A percentile compares a stretch with the other conserved stretches of the same genome.
Conservation (phyloP, 2,797 vertebrate genomes). For the Brachymystax lenok region DNA sequence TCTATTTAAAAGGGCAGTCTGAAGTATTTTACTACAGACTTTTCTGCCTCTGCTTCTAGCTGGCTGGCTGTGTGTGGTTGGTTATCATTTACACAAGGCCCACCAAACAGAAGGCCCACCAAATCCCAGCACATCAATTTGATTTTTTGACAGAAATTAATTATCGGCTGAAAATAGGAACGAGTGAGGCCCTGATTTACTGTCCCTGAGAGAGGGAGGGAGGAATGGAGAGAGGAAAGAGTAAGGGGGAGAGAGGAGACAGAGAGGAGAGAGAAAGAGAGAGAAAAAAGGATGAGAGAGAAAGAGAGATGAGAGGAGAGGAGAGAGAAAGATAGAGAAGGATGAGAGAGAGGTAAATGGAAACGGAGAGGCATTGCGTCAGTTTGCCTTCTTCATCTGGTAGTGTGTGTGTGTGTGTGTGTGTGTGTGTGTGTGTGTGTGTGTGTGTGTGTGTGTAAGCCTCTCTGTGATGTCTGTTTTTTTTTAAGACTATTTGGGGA, state of each 20-base stretch:
- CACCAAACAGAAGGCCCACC: slow-evolving; percentile 24
- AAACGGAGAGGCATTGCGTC: neutral
- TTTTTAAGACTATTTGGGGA: neutral
- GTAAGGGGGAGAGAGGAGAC: neutral
- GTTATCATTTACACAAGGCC: slow-evolving; percentile 25
- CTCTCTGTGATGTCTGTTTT: neutral
- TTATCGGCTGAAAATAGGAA: slow-evolving; percentile 58
- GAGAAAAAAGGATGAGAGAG: no score
- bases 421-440: no score
- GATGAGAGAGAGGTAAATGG: neutral
- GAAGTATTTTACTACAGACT: slow-evolving; percentile 54
- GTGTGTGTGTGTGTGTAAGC: neutral
- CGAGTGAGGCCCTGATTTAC: slow-evolving; percentile 43
- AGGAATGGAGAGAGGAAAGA: neutral
- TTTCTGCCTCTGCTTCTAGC: slow-evolving; percentile 27
- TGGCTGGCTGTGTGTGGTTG: slow-evolving; percentile 6
- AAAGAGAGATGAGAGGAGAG: neutral
- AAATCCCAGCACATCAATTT: slow-evolving; percentile 53
- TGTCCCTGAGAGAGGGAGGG: slow-evolving; percentile 24
- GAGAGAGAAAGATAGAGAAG: neutral
- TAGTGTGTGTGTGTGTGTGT: no score
- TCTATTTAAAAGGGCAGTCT: slow-evolving; percentile 56
- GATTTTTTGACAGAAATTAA: slow-evolving; percentile 63
- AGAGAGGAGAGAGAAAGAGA: no score
- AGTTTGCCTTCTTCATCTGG: no score